A percentile compares a stretch with the other conserved stretches of the same genome.
Conservation (phyloP, 2,888 invertebrate species). For the Polyploca ridens region DNA sequence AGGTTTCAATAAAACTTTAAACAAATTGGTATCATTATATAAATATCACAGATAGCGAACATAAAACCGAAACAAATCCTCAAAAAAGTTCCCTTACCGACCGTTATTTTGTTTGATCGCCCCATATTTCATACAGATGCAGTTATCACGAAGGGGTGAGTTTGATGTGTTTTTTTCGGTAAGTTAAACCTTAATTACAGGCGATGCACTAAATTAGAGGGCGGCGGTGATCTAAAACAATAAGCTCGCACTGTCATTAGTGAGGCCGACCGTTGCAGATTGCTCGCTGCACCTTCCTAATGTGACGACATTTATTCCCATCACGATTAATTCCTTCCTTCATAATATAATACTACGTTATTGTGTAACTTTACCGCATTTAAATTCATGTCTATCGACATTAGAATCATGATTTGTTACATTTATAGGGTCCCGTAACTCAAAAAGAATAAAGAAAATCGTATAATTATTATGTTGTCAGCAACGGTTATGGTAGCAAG, state of each 20-base stretch:
- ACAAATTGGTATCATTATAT: background rate
- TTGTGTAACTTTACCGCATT: background rate
- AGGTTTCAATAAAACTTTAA: no score
- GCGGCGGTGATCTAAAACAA: slow-evolving; percentile 82
- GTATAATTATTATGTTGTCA: no score
- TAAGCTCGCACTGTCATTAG: slow-evolving; percentile 76
- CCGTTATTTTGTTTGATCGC: slow-evolving; percentile 50
- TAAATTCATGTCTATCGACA: background rate
- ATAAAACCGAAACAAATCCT: slow-evolving; percentile 34
- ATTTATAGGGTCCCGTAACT: background rate
- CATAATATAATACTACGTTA: slow-evolving; percentile 21
- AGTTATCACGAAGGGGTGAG: slow-evolving; percentile 72
- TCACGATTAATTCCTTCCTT: slow-evolving; percentile 62
- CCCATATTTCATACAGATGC: slow-evolving; percentile 65
- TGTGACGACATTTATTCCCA: slow-evolving; percentile 72
- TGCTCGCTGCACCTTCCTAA: slow-evolving; percentile 66
- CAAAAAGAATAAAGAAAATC: no score
- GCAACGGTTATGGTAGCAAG: no score
- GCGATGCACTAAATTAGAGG: slow-evolving; percentile 75
- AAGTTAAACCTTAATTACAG: slow-evolving; percentile 70
- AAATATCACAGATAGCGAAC: slow-evolving; percentile 20
- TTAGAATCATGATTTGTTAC: background rate
- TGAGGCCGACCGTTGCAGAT: slow-evolving; percentile 55
- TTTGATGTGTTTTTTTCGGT: slow-evolving; percentile 67
- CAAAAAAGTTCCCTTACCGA: slow-evolving; percentile 36